Evolutionary conservation across 2,888 invertebrate genomes (phyloP).

Genomic region (Tetropium fuscum): DNA sequence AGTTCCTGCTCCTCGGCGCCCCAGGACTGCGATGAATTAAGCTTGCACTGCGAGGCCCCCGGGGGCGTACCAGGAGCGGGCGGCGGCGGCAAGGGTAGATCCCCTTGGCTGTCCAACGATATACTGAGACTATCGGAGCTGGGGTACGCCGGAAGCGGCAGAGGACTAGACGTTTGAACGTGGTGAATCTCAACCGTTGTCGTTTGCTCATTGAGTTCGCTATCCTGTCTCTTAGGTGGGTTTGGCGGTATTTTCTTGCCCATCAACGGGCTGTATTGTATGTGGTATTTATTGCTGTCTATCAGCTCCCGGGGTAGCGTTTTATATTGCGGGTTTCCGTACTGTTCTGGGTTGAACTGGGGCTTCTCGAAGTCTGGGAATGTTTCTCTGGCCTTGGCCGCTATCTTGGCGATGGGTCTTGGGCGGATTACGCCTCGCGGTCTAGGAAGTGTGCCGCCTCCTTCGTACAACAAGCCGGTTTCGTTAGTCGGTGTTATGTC

Average conservation of each 20-base stretch:
- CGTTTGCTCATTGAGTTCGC: slow-evolving; percentile 58
- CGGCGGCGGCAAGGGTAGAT: slow-evolving; percentile 76
- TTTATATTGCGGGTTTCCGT: slow-evolving; percentile 66
- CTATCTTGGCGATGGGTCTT: slow-evolving; percentile 83
- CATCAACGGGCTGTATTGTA: slow-evolving; percentile 73
- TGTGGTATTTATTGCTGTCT: slow-evolving; percentile 66
- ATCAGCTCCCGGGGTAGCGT: slow-evolving; percentile 69
- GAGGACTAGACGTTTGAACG: slow-evolving; percentile 69
- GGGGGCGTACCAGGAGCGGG: slow-evolving; percentile 75
- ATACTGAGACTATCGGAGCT: slow-evolving; percentile 75
- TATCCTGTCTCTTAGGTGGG: slow-evolving; percentile 78
- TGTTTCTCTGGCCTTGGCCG: slow-evolving; percentile 68
- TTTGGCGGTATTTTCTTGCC: slow-evolving; percentile 85
- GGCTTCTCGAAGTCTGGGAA: slow-evolving; percentile 66
- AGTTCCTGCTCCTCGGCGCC: slow-evolving; percentile 67
- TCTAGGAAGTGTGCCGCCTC: slow-evolving; percentile 88
- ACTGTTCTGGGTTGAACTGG: slow-evolving; percentile 64
- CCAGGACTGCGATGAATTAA: slow-evolving; percentile 70
- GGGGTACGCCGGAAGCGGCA: slow-evolving; percentile 74
- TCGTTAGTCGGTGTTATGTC: slow-evolving; percentile 93
- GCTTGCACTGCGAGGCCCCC: slow-evolving; percentile 65
- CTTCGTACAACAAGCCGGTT: slow-evolving; percentile 69
- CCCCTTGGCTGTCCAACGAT: slow-evolving; percentile 68
- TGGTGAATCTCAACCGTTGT: slow-evolving; percentile 66
- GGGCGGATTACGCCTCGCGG: slow-evolving; percentile 86